Conservation (phyloP, 2,113 vertebrate genomes). For the Athene cunicularia region DNA sequence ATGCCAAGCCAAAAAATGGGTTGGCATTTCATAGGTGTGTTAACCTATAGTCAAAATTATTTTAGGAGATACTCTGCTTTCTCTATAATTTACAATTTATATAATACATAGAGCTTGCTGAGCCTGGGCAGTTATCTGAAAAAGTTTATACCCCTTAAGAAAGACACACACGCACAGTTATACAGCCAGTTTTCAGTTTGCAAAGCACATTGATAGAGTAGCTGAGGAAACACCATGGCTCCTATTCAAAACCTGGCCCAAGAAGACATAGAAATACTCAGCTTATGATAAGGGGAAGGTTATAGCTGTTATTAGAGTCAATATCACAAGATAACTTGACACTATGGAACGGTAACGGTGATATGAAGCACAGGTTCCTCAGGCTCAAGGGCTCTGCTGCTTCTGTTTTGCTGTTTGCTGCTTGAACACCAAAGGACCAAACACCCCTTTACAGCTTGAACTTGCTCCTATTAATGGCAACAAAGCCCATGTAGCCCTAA, state of each 20-base stretch:
- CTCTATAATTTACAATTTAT: background rate
- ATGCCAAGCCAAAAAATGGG: background rate
- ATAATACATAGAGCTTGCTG: background rate
- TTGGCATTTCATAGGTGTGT: background rate
- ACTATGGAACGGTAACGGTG: background rate
- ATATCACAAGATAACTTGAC: background rate
- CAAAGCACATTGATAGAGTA: background rate
- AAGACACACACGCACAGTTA: background rate
- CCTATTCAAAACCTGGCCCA: background rate
- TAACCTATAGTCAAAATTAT: background rate
- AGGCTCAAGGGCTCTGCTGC: background rate
- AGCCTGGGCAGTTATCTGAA: background rate
- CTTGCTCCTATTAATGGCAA: background rate
- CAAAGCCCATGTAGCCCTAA: background rate
- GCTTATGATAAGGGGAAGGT: background rate
- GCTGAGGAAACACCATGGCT: background rate
- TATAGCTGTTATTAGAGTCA: background rate
- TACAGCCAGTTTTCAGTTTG: background rate
- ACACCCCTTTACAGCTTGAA: background rate
- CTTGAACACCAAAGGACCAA: background rate
- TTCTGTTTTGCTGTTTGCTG: background rate
- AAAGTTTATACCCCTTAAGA: background rate
- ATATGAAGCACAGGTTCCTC: background rate
- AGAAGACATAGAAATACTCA: background rate
- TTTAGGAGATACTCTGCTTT: background rate